Evolutionary conservation across 1,140 invertebrate genomes (phyloP), one percentile per base, ranked within the genome.

Genomic region (Platyura marginata): DNA sequence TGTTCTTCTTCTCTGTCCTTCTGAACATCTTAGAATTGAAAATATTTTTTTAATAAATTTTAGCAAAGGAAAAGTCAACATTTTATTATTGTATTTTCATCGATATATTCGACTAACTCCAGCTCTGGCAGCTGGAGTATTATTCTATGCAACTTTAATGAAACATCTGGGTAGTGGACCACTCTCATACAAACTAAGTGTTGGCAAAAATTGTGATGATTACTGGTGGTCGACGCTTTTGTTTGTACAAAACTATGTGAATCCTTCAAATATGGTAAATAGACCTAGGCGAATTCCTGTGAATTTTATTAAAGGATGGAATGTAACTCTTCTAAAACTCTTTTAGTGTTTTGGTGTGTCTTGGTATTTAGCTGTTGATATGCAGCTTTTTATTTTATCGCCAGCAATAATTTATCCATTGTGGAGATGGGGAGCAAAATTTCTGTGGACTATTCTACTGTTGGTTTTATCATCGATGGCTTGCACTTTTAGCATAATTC

Each of bases 331-430:
- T n/a, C n/a, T n/a, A n/a, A n/a, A n/a, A n/a, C n/a, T n/a, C n/a
- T n/a, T n/a, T n/a, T 43, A 47, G 44, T 23, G 8, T 15, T 35
- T 65, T 67, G 37, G 59, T 88, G 84, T 91, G 86, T 52, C 82
- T 0, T 92, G 88, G 88, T 91, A 90, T 50, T 63, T 92, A 41
- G 78, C 86, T 1, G 83, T 83, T 40, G 86, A 91, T 53, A 85
- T 84, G 48, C 85, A 90, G 56, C 66, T 89, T 41, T 87, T 83
- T 54, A n/a, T 86, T 38, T 54, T 87, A 3, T 77, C 81, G 11
- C 78, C 83, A 0, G 57, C 84, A 15, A 64, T 90, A 34, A 68
- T 86, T 43, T 77, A 75, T 52, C 65, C 70, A 2, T 56, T 80
- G 13, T 75, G 73, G 68, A 70, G 64, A 41, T 77, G 71, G 68